phyloP scores from a whole-genome alignment of 2,113 vertebrate species.

The Phyllopteryx taeniolatus region DNA sequence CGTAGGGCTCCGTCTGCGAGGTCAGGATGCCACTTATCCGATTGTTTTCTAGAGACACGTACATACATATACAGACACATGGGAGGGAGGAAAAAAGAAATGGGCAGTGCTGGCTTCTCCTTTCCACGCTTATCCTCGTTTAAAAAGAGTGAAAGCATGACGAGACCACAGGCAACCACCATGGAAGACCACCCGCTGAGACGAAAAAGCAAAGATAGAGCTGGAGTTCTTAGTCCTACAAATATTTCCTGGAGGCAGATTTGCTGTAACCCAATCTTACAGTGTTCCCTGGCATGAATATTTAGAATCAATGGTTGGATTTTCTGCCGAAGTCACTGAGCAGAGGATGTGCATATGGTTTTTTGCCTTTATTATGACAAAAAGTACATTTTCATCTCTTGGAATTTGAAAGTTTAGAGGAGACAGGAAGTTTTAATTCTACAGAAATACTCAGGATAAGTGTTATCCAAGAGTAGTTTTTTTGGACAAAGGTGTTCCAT shows the following conservation, averaged over 20 bases:
- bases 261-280: slow-evolving; percentile 5
- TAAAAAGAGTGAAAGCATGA: slow-evolving; percentile 1
- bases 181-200: slow-evolving; percentile 42
- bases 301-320: neutral
- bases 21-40: slow-evolving; percentile 95
- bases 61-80: slow-evolving; percentile 68
- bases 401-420: too few species aligned
- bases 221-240: slow-evolving; percentile 45
- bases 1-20: slow-evolving; percentile 95
- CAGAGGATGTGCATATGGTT: slow-evolving; percentile 5
- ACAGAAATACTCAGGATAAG: neutral
- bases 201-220: slow-evolving; percentile 19
- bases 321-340: neutral
- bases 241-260: slow-evolving; percentile 32
- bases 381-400: neutral
- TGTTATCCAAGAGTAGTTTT: too few species aligned
- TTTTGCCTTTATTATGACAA: neutral
- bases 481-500: too few species aligned
- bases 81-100: slow-evolving; percentile 44
- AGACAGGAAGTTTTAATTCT: neutral
- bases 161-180: slow-evolving; percentile 10
- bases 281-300: neutral
- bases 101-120: slow-evolving; percentile 42
- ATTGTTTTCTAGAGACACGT: slow-evolving; percentile 85
- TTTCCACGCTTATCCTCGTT: neutral